phyloP scores from a whole-genome alignment of 64 coral and sea anemone species.

The Porites australiensis region DNA sequence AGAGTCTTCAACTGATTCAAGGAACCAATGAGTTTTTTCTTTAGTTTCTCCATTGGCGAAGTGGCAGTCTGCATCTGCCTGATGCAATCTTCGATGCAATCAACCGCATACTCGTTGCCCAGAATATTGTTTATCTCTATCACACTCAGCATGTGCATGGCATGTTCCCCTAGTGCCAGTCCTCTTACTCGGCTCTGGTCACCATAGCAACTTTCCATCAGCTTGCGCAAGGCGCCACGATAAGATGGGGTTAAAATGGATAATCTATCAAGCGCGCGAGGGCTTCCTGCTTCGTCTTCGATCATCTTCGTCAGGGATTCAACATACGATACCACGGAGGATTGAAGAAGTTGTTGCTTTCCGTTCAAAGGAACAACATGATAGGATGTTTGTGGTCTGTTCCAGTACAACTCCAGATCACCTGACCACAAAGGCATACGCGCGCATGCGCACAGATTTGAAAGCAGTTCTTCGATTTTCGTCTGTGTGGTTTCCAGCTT shows the following conservation, averaged over 20 bases:
- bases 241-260: conserved; percentile 40
- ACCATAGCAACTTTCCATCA: conserved; percentile 75
- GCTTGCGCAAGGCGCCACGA: conserved; percentile 70
- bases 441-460: conserved; percentile 68
- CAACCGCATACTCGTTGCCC: conserved; percentile 71
- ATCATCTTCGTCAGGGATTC: conserved; percentile 5
- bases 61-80: conserved; percentile 65
- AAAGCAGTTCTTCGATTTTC: conserved; percentile 67
- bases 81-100: conserved; percentile 86
- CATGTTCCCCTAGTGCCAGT: conserved; percentile 77
- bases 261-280: conserved; percentile 38
- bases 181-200: conserved; percentile 62
- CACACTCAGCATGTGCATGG: conserved; percentile 90
- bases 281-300: not conserved
- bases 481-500: conserved; percentile 58
- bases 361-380: conserved; percentile 52
- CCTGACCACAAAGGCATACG: conserved; percentile 72
- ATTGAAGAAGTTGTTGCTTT: conserved; percentile 56
- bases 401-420: conserved; percentile 82
- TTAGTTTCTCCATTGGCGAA: conserved; percentile 81
- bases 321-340: conserved; percentile 50
- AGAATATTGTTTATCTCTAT: conserved; percentile 88
- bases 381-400: conserved; percentile 75
- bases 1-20: conserved; percentile 10
- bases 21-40: conserved; percentile 50